Conservation (phyloP, 2,888 invertebrate genomes). For the Noctua janthina region DNA sequence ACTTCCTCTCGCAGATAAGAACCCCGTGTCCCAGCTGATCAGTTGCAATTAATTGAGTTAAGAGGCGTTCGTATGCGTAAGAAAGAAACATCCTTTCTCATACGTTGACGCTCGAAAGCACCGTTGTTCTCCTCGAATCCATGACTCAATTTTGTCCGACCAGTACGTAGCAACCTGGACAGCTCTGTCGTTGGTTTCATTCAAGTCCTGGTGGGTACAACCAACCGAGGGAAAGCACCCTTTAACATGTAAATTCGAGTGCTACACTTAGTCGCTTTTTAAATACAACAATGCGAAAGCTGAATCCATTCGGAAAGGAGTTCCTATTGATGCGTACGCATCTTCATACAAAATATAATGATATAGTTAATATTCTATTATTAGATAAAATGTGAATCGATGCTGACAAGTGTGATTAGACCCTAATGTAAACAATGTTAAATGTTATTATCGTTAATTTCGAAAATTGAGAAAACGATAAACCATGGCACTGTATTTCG, state of each 20-base stretch:
- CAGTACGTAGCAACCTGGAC: no score
- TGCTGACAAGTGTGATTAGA: neutral
- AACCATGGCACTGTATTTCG: neutral
- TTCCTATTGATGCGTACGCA: neutral
- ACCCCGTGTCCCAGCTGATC: neutral
- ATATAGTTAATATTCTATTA: neutral
- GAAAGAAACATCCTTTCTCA: no score
- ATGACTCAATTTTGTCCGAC: no score
- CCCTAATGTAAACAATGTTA: neutral
- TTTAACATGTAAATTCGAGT: neutral
- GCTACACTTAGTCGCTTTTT: neutral
- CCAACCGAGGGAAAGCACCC: neutral
- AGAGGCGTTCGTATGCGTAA: neutral
- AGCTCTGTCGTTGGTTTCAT: no score
- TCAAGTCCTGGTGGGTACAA: no score
- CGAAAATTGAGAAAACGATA: neutral
- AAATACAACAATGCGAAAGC: neutral
- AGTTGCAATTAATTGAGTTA: neutral
- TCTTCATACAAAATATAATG: neutral
- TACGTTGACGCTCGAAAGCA: neutral
- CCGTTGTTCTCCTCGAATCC: neutral
- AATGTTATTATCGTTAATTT: neutral
- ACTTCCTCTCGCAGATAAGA: neutral
- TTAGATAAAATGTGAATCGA: neutral
- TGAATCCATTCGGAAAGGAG: neutral